Conservation (phyloP, 2,888 invertebrate species). For the Idaea biselata region DNA sequence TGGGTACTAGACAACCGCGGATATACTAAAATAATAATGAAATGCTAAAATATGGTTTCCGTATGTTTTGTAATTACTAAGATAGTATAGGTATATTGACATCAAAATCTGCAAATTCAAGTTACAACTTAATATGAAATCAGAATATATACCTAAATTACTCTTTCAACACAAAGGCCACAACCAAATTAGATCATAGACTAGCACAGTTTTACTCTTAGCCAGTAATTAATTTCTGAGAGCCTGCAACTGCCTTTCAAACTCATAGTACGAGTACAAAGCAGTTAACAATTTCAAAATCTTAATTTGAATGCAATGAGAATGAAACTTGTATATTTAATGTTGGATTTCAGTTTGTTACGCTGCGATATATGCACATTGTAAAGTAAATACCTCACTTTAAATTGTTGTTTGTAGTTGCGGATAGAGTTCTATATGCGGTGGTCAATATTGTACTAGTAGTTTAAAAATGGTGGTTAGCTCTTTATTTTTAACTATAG, state of each 20-base stretch:
- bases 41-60: too few species aligned
- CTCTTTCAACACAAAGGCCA: constrained; percentile 31
- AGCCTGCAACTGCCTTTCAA: constrained; percentile 48
- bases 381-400: background rate
- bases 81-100: too few species aligned
- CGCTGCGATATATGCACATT: background rate
- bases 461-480: background rate
- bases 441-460: background rate
- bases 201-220: constrained; percentile 39
- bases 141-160: too few species aligned
- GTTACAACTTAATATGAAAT: too few species aligned
- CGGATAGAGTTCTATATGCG: background rate
- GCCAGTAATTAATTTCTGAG: constrained; percentile 63
- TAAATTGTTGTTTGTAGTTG: background rate
- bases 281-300: constrained; percentile 49
- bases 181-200: constrained; percentile 46
- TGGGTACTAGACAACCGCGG: too few species aligned
- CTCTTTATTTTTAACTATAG: background rate
- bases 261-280: constrained; percentile 26
- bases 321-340: constrained; percentile 14
- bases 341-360: constrained; percentile 10
- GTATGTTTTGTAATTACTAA: too few species aligned
- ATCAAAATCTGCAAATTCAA: too few species aligned
- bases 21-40: too few species aligned
- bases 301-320: constrained; percentile 31